A percentile compares a stretch with the other conserved stretches of the same genome.
Conservation (phyloP, 30 jellyfish, hydroid and myxozoan species). For the Aurelia aurita region DNA sequence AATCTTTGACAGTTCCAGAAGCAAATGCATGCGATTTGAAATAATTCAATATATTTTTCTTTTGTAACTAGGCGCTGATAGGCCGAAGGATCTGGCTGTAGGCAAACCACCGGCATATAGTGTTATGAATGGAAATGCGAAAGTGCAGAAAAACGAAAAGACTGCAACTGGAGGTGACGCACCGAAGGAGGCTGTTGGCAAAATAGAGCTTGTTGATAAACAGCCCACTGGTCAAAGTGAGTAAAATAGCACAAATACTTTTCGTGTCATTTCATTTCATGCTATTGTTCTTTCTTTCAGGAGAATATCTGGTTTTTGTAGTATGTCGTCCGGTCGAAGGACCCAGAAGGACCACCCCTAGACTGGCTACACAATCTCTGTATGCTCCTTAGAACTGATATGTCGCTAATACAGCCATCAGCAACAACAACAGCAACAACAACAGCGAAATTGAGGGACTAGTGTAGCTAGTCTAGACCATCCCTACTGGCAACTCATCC, state of each 20-base stretch:
- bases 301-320: too few relatives aligned
- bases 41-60: neutral
- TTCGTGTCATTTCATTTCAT: neutral
- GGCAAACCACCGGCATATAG: constrained; percentile 63
- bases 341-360: too few relatives aligned
- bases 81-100: constrained; percentile 53
- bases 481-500: too few relatives aligned
- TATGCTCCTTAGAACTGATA: too few relatives aligned
- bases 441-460: too few relatives aligned
- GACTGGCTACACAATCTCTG: too few relatives aligned
- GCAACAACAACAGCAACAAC: too few relatives aligned
- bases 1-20: too few relatives aligned
- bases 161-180: constrained; percentile 78
- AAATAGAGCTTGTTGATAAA: constrained; percentile 53
- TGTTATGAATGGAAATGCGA: constrained; percentile 59
- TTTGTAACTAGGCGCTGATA: constrained; percentile 8
- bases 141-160: constrained; percentile 10
- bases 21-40: neutral
- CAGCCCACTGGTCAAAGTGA: constrained; percentile 84
- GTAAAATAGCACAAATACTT: neutral
- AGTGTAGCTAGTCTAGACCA: too few relatives aligned
- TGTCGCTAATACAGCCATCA: too few relatives aligned
- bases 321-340: too few relatives aligned
- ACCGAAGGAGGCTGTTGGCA: constrained; percentile 68
- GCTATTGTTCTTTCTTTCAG: neutral